Evolutionary conservation across 1,140 invertebrate genomes (phyloP).

Genomic region (Drosophila watanabei): DNA sequence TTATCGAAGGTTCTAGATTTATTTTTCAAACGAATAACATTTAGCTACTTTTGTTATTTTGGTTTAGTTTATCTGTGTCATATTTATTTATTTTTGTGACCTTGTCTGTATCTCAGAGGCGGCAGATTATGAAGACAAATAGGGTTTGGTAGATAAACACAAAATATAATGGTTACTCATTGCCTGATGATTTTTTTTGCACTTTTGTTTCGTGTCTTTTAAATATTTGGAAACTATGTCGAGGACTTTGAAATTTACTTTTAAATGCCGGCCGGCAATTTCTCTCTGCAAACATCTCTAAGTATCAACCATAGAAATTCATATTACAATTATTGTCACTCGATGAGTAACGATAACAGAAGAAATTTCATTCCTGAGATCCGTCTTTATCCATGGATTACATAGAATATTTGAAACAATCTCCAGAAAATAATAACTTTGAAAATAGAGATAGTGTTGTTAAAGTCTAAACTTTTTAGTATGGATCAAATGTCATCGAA

Average conservation of each 20-base stretch:
- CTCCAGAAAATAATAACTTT: background rate
- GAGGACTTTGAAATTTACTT: background rate
- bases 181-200: conserved; percentile 5
- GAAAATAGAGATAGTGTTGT: background rate
- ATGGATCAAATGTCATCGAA: no score
- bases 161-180: conserved; percentile 27
- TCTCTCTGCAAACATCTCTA: background rate
- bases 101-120: background rate
- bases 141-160: conserved; percentile 15
- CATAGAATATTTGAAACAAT: background rate
- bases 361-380: background rate
- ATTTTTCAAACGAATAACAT: background rate
- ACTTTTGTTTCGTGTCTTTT: background rate
- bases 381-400: background rate
- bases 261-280: conserved; percentile 35
- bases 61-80: no score
- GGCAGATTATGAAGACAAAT: conserved; percentile 22
- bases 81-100: background rate
- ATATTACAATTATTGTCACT: background rate
- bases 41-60: background rate
- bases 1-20: no score
- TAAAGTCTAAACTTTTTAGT: no score
- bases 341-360: background rate
- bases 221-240: conserved; percentile 17
- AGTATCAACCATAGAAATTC: no score